Evolutionary conservation across 1,140 invertebrate species (phyloP).

Genomic region (Cyclina sinensis): DNA sequence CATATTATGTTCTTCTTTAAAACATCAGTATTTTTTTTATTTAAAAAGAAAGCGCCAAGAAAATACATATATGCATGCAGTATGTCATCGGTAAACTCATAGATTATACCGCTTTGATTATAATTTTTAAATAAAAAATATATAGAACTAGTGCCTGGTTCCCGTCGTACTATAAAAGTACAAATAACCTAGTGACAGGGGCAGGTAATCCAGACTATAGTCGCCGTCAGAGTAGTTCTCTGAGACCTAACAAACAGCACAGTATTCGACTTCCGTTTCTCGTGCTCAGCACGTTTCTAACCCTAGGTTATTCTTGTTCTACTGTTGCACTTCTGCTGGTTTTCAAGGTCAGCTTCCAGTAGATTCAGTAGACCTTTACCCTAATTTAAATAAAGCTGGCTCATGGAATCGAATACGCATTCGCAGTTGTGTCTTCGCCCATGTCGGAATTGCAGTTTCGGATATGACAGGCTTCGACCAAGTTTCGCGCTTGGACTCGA

Average conservation of each 20-base stretch:
- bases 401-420: not conserved
- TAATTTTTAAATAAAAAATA: no score
- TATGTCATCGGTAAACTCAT: no score
- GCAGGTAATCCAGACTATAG: no score
- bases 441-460: not conserved
- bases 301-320: conserved; percentile 10
- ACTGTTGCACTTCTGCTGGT: conserved; percentile 23
- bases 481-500: not conserved
- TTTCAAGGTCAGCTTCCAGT: conserved; percentile 38
- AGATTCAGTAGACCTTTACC: not conserved
- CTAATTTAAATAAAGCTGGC: not conserved
- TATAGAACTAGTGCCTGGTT: no score
- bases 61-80: no score
- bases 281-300: conserved; percentile 21
- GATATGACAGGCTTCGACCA: not conserved
- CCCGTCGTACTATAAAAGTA: no score
- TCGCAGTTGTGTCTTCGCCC: not conserved
- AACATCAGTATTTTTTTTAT: no score
- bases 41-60: no score
- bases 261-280: conserved; percentile 33
- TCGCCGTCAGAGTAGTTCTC: no score
- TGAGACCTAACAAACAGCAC: not conserved
- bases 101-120: no score
- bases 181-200: no score
- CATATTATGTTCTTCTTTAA: no score